phyloP scores from a whole-genome alignment of 2,888 invertebrate species.

The Brachyopa scutellaris region DNA sequence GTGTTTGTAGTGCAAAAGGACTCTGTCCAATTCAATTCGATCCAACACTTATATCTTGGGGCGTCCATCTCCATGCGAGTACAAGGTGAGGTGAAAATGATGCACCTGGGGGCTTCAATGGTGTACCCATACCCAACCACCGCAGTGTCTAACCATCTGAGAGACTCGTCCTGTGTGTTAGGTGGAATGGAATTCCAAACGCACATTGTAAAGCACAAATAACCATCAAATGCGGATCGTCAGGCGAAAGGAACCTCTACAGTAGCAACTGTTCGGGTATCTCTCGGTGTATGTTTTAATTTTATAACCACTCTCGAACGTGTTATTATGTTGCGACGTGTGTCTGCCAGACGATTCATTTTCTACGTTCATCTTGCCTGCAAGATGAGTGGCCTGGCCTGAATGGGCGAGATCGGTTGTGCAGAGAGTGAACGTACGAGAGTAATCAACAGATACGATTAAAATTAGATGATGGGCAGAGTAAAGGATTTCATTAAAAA shows the following conservation, averaged over 20 bases:
- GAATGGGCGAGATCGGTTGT: conserved; percentile 25
- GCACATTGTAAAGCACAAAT: conserved; percentile 48
- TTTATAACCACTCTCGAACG: conserved; percentile 74
- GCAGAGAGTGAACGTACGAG: conserved; percentile 58
- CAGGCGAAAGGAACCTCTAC: conserved; percentile 38
- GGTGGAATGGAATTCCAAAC: conserved; percentile 28
- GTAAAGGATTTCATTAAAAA: conserved; percentile 61
- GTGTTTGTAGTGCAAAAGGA: not conserved
- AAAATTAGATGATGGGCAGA: conserved; percentile 67
- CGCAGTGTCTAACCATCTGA: conserved; percentile 21
- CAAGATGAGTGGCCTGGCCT: conserved; percentile 4
- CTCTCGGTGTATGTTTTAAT: conserved; percentile 75
- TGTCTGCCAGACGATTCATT: conserved; percentile 76
- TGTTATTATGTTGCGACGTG: conserved; percentile 76
- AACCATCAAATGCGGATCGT: conserved; percentile 57
- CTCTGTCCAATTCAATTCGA: conserved; percentile 12
- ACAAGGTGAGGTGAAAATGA: conserved; percentile 54
- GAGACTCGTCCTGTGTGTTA: not conserved
- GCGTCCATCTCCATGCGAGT: conserved; percentile 19
- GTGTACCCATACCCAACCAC: not conserved
- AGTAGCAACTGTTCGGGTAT: conserved; percentile 74
- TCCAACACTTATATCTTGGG: conserved; percentile 23
- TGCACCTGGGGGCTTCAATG: conserved; percentile 42
- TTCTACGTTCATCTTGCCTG: conserved; percentile 42
- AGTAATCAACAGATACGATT: conserved; percentile 71